Conservation (phyloP, 2,888 invertebrate genomes). For the Carcina quercana region DNA sequence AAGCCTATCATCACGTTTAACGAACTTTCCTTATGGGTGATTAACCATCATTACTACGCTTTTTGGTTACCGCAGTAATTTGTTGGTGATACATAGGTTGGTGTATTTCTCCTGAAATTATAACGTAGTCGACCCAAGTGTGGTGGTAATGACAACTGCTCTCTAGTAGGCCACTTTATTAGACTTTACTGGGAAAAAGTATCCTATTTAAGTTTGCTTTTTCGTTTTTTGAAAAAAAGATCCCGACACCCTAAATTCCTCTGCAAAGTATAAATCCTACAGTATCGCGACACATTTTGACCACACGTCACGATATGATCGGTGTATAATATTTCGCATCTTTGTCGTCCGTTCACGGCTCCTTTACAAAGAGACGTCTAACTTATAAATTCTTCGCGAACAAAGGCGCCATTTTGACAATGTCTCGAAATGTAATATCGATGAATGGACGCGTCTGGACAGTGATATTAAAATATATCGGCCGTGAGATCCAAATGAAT, state of each 20-base stretch:
- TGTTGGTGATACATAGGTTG: no score
- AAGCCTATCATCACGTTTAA: no score
- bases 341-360: slow-evolving; percentile 41
- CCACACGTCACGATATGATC: slow-evolving; percentile 68
- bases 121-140: no score
- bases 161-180: no score
- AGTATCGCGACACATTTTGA: slow-evolving; percentile 68
- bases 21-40: no score
- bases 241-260: slow-evolving; percentile 1
- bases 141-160: no score
- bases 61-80: no score
- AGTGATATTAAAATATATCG: slow-evolving; percentile 64
- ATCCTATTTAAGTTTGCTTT: no score
- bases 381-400: slow-evolving; percentile 69
- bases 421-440: slow-evolving; percentile 53
- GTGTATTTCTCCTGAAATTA: no score
- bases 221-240: no score
- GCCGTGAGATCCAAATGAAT: slow-evolving; percentile 54
- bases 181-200: no score
- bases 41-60: no score
- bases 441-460: slow-evolving; percentile 47
- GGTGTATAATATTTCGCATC: slow-evolving; percentile 57
- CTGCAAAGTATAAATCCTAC: slow-evolving; percentile 47
- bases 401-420: slow-evolving; percentile 70
- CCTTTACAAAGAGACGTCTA: slow-evolving; percentile 58